phyloP scores from a whole-genome alignment of 2,888 invertebrate species.

The Clistopyga incitator region DNA sequence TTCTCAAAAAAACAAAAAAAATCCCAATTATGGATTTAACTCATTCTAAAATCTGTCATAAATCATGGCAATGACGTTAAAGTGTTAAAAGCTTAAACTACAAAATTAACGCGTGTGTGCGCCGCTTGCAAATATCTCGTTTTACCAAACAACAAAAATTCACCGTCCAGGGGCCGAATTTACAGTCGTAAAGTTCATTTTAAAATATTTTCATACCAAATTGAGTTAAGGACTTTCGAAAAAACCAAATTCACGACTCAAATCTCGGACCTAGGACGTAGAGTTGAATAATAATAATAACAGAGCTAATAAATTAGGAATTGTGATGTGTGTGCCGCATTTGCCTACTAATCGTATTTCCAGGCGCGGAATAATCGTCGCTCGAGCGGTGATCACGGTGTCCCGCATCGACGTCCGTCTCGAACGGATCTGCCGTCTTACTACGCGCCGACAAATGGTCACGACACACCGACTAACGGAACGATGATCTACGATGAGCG shows the following conservation, averaged over 20 bases:
- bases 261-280: background rate
- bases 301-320: slow-evolving; percentile 40
- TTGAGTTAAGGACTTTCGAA: too few species aligned
- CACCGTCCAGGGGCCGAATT: background rate
- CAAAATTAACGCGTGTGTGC: slow-evolving; percentile 66
- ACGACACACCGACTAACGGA: slow-evolving; percentile 32
- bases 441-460: slow-evolving; percentile 54
- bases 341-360: slow-evolving; percentile 78
- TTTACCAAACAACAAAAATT: slow-evolving; percentile 33
- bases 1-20: slow-evolving; percentile 47
- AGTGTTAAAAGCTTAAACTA: slow-evolving; percentile 54
- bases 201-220: too few species aligned
- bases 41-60: slow-evolving; percentile 1
- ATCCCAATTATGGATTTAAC: background rate
- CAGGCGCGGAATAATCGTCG: slow-evolving; percentile 76
- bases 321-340: slow-evolving; percentile 71
- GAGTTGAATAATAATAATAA: slow-evolving; percentile 14
- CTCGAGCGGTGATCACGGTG: slow-evolving; percentile 74
- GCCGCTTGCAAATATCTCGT: slow-evolving; percentile 60
- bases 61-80: slow-evolving; percentile 34
- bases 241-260: too few species aligned
- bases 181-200: too few species aligned
- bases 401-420: slow-evolving; percentile 52
- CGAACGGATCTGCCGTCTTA: slow-evolving; percentile 59
- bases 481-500: slow-evolving; percentile 52